Evolutionary conservation across 2,797 vertebrate genomes (phyloP).

Genomic region (Chromobotia macracanthus): DNA sequence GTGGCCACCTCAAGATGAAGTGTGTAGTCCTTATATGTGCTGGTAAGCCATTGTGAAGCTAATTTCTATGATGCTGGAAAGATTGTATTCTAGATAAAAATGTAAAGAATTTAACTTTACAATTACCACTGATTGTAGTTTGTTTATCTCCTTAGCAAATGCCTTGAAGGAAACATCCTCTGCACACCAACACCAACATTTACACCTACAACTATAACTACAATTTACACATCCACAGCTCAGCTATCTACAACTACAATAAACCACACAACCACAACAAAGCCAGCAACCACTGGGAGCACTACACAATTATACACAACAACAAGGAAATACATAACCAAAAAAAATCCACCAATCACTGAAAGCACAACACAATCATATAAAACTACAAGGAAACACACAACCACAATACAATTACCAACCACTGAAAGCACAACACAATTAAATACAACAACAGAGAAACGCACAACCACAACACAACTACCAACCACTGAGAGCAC

Average conservation of each 20-base stretch:
- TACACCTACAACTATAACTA: neutral
- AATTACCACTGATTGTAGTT: neutral
- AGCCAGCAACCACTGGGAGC: neutral
- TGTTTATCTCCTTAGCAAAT: conserved; percentile 58
- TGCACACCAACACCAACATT: conserved; percentile 49
- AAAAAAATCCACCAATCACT: neutral
- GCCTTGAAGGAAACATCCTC: conserved; percentile 62
- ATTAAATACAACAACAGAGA: neutral
- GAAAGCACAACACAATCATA: neutral
- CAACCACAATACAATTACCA: neutral
- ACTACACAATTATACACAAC: conserved; percentile 9
- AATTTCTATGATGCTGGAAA: neutral
- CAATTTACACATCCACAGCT: neutral
- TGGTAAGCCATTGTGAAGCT: conserved; percentile 68
- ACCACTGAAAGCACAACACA: neutral
- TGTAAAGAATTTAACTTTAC: neutral
- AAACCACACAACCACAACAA: neutral
- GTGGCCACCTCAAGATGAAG: conserved; percentile 51
- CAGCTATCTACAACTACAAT: neutral
- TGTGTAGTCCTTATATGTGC: conserved; percentile 35
- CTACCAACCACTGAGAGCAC: no score
- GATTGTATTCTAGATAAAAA: neutral
- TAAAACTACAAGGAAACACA: neutral
- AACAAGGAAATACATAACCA: neutral
- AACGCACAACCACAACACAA: neutral